Evolutionary conservation across 2,888 invertebrate species (phyloP).

Genomic region (Anticlea derivata): DNA sequence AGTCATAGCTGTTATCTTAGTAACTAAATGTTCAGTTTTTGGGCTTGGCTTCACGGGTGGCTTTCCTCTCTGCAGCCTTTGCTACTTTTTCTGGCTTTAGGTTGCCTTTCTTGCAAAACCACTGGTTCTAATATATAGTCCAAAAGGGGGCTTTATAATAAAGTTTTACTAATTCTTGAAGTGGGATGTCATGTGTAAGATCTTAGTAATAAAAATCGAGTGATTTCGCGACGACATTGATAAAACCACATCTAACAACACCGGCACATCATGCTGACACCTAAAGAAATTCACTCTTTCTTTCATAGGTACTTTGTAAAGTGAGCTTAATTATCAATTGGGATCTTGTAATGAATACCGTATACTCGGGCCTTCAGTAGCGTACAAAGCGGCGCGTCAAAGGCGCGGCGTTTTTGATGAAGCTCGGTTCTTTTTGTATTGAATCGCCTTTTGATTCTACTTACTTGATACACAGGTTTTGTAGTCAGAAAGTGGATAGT

Average conservation of each 20-base stretch:
- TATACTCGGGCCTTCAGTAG: conserved; percentile 57
- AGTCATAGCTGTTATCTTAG: too few relatives aligned
- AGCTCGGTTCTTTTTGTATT: conserved; percentile 14
- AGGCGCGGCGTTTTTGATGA: conserved; percentile 56
- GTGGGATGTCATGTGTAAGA: too few relatives aligned
- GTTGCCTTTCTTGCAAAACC: too few relatives aligned
- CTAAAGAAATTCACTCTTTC: conserved; percentile 31
- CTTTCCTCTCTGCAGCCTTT: too few relatives aligned
- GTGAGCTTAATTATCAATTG: conserved; percentile 80
- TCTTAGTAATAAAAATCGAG: not conserved
- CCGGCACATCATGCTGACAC: conserved; percentile 4
- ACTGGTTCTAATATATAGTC: too few relatives aligned
- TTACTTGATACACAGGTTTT: conserved; percentile 8
- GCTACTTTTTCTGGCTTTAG: too few relatives aligned
- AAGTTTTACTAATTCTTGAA: too few relatives aligned
- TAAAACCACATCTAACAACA: conserved; percentile 8
- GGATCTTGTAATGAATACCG: conserved; percentile 71
- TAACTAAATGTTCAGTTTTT: too few relatives aligned
- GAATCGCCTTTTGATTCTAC: conserved; percentile 15
- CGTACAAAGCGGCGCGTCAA: conserved; percentile 62
- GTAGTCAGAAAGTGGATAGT: not conserved
- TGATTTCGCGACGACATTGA: not conserved
- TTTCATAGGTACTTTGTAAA: conserved; percentile 52
- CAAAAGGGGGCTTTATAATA: too few relatives aligned
- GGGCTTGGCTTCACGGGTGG: too few relatives aligned